phyloP scores from a whole-genome alignment of 2,113 vertebrate species.

The Clarias gariepinus region DNA sequence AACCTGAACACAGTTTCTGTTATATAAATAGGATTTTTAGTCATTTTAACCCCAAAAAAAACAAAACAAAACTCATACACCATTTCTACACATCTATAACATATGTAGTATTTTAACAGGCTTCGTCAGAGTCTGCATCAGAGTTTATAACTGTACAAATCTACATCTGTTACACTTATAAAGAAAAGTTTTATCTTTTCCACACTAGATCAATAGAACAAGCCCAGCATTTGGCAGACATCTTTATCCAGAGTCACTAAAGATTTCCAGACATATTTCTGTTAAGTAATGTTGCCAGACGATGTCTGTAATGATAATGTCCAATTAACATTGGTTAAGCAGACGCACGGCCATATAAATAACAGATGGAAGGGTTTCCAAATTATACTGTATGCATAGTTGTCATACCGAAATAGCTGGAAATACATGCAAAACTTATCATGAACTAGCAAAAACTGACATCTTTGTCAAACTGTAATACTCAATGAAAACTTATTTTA shows the following conservation, averaged over 20 bases:
- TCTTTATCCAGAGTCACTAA: slow-evolving; percentile 6
- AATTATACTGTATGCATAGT: neutral
- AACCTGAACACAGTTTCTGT: neutral
- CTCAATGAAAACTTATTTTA: neutral
- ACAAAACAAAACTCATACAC: neutral
- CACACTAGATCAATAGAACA: neutral
- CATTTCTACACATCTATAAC: neutral
- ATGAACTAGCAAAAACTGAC: neutral
- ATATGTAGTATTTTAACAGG: neutral
- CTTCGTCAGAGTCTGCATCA: too few relatives aligned
- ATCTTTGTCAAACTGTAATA: neutral
- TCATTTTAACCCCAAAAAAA: neutral
- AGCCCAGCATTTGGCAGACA: neutral
- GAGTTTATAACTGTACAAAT: neutral
- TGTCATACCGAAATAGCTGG: neutral
- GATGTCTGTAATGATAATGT: neutral
- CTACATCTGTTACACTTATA: neutral
- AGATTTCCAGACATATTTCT: neutral
- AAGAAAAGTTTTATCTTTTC: neutral
- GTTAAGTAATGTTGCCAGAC: neutral
- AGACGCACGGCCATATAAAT: neutral
- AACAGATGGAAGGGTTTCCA: neutral
- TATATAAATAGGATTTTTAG: neutral
- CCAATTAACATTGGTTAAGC: neutral
- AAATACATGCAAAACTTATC: neutral